Percentiles rank a stretch among this genome's conserved stretches.
Conservation (phyloP, 2,888 invertebrate species). For the Panzeria rudis region DNA sequence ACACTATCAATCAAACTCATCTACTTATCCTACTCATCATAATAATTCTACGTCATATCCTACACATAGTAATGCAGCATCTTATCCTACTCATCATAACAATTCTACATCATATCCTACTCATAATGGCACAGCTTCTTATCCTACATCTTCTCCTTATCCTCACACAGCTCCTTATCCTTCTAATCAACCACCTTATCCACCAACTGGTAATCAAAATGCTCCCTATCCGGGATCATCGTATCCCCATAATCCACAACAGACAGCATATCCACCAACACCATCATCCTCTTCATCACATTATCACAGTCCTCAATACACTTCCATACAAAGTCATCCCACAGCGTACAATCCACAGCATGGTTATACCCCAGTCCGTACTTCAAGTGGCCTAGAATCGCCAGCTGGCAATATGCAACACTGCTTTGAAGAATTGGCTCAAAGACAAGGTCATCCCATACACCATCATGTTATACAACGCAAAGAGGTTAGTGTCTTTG, state of each 20-base stretch:
- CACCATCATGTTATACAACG: conserved; percentile 72
- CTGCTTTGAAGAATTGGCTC: conserved; percentile 79
- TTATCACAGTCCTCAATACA: conserved; percentile 70
- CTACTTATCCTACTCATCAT: conserved; percentile 57
- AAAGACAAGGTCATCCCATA: conserved; percentile 75
- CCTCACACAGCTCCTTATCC: conserved; percentile 75
- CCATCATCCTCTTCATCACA: conserved; percentile 68
- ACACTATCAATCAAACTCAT: conserved; percentile 60
- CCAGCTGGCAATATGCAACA: conserved; percentile 77
- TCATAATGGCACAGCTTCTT: conserved; percentile 49
- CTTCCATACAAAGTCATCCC: conserved; percentile 70
- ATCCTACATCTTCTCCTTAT: conserved; percentile 54
- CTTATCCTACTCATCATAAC: conserved; percentile 55
- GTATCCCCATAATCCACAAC: conserved; percentile 75
- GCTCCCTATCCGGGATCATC: conserved; percentile 76
- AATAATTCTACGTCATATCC: conserved; percentile 58
- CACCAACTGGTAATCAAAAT: conserved; percentile 53
- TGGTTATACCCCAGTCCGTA: conserved; percentile 77
- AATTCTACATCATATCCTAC: conserved; percentile 52
- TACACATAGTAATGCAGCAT: conserved; percentile 36
- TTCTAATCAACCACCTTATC: conserved; percentile 63
- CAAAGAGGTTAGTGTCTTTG: conserved; percentile 81
- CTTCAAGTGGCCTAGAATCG: conserved; percentile 74
- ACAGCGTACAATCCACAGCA: conserved; percentile 75
- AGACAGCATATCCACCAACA: conserved; percentile 68